Conservation (phyloP, 1,140 invertebrate species). For the Halesus radiatus region DNA sequence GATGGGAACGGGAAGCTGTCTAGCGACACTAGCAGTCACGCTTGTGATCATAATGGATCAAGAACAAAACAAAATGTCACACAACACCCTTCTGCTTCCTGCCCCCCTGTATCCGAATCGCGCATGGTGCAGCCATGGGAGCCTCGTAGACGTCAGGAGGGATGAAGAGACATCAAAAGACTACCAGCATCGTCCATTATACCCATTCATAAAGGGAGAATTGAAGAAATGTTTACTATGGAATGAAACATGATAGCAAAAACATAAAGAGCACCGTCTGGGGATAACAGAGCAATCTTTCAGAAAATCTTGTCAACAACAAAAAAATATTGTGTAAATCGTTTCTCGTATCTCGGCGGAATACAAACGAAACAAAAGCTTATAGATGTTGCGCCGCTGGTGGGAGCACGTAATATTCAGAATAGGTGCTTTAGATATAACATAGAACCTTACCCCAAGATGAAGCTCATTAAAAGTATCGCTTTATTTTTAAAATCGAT, state of each 20-base stretch:
- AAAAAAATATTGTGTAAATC: too few relatives aligned
- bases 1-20: too few relatives aligned
- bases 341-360: too few relatives aligned
- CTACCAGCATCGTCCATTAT: constrained; percentile 52
- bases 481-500: too few relatives aligned
- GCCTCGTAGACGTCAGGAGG: neutral
- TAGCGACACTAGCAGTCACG: neutral
- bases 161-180: constrained; percentile 48
- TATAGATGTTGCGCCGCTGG: too few relatives aligned
- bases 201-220: constrained; percentile 44
- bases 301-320: neutral
- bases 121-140: constrained; percentile 29
- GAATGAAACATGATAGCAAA: neutral
- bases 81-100: constrained; percentile 2
- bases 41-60: constrained; percentile 34
- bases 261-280: neutral
- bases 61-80: constrained; percentile 53
- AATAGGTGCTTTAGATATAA: too few relatives aligned
- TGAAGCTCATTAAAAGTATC: too few relatives aligned
- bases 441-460: too few relatives aligned
- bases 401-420: too few relatives aligned
- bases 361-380: too few relatives aligned
- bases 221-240: constrained; percentile 30
- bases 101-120: constrained; percentile 30
- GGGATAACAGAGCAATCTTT: neutral